Base-by-base conservation (phyloP, 1,140 invertebrate genomes). In the Lethocerus indicus region DNA sequence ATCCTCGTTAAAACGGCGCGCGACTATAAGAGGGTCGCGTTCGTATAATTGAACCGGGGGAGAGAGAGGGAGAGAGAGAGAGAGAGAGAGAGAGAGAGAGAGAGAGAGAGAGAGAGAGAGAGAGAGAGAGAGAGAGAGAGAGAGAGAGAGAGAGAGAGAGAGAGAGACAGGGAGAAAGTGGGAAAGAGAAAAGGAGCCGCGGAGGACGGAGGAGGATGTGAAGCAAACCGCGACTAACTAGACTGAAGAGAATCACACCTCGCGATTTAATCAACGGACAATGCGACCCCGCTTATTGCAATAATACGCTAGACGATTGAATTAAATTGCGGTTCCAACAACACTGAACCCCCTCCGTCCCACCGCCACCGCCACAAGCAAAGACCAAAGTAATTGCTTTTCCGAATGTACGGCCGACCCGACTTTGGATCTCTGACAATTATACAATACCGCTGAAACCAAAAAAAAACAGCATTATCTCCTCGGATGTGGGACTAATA, bases 41-140 rank as follows among this genome's bases (percentile, higher is more conserved):
- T n/a, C n/a, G n/a, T n/a, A n/a, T n/a, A 27, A 54, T 44, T 49
- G 51, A 28, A 53, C 45, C 12, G 32, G 43, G 47, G 41, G n/a
- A 14, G 50, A 45, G 28, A n/a, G 40, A 39, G 24, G 27, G 35
- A 46, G 51, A 36, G 37, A 36, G 20, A 45, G 51, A 44, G 14
- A 47, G 37, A n/a, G 44, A 47, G 41, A 2, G 40, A 35, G 25
- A 24, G 47, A 16, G 18, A 25, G 42, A 43, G 36, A 18, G 50
- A 54, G 35, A n/a, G 47, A 46, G 35, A 57, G 20, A 43, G 51
- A 32, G 43, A 37, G 27, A 48, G 37, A 27, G n/a, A 20, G 14
- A 28, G 9, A 44, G 23, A 50, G 40, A 43, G 42, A 41, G 42
- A 37, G 48, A 44, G 44, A 50, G 26, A 20, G 32, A 32, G 25